A percentile compares a stretch with the other conserved stretches of the same genome.
Evolutionary conservation across 2,113 vertebrate genomes (phyloP).

Genomic region (Coturnix japonica): DNA sequence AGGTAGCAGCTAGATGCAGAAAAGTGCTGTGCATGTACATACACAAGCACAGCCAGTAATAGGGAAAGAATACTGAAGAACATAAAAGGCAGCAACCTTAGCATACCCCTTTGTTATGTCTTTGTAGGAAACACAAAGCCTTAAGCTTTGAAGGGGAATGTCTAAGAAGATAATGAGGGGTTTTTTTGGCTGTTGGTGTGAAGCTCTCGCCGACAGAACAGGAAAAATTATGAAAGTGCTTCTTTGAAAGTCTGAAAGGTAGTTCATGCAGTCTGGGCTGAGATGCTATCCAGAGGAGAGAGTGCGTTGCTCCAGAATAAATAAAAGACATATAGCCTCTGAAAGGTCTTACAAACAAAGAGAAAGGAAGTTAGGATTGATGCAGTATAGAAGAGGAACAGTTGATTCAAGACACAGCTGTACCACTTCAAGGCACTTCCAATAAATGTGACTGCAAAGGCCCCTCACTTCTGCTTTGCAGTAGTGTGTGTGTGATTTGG

Average conservation of each 20-base stretch:
- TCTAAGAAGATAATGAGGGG: neutral
- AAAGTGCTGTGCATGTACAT: neutral
- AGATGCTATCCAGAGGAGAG: neutral
- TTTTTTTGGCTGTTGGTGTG: slow-evolving; percentile 13
- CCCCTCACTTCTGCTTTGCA: neutral
- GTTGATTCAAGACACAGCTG: neutral
- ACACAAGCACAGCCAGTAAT: neutral
- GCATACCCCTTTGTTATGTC: neutral
- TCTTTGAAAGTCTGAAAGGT: neutral
- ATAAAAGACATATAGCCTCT: neutral
- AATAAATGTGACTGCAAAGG: neutral
- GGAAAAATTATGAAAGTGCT: neutral
- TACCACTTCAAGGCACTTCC: neutral
- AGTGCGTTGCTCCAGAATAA: neutral
- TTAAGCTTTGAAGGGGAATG: neutral
- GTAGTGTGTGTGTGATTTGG: neutral
- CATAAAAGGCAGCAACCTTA: neutral
- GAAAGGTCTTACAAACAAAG: neutral
- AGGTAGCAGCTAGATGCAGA: neutral
- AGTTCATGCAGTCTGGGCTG: neutral
- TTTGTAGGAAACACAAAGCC: neutral
- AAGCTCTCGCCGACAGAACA: neutral
- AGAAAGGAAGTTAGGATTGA: neutral
- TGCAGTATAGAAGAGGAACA: neutral
- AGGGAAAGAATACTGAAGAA: neutral